Conservation (phyloP, 2,888 invertebrate species). For the Onthophagus sagittarius region DNA sequence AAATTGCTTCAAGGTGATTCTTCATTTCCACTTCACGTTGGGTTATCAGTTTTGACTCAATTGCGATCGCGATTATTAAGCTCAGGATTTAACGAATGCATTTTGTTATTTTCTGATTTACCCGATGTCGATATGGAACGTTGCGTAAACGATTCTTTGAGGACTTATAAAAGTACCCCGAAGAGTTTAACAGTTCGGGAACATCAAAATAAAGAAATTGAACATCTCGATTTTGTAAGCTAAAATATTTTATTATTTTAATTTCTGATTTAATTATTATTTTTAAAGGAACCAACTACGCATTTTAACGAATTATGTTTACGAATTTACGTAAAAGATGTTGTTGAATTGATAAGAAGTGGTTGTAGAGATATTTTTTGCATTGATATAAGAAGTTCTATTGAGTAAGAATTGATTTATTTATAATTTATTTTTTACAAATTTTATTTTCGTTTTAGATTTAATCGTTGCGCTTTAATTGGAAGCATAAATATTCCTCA, state of each 20-base stretch:
- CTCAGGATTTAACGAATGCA: slow-evolving; percentile 98
- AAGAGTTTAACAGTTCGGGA: slow-evolving; percentile 82
- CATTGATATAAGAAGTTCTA: slow-evolving; percentile 65
- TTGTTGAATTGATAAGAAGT: slow-evolving; percentile 68
- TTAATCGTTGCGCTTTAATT: slow-evolving; percentile 71
- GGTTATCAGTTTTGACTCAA: slow-evolving; percentile 87
- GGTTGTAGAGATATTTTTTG: slow-evolving; percentile 55
- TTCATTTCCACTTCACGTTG: slow-evolving; percentile 91
- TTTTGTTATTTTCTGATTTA: slow-evolving; percentile 95
- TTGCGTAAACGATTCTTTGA: slow-evolving; percentile 84
- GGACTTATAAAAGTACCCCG: slow-evolving; percentile 81
- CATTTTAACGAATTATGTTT: slow-evolving; percentile 72
- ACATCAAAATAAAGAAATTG: slow-evolving; percentile 55
- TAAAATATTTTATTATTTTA: neutral
- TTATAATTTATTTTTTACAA: slow-evolving; percentile 16
- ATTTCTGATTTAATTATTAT: neutral
- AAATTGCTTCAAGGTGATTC: slow-evolving; percentile 89
- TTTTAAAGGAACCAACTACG: slow-evolving; percentile 64
- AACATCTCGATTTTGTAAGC: slow-evolving; percentile 24
- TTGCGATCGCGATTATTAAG: slow-evolving; percentile 76
- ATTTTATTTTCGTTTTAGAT: slow-evolving; percentile 52
- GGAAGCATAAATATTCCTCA: slow-evolving; percentile 88
- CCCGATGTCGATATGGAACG: slow-evolving; percentile 95
- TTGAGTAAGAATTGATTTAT: slow-evolving; percentile 52
- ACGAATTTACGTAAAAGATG: slow-evolving; percentile 81